Evolutionary conservation across 2,888 invertebrate species (phyloP).

Genomic region (Synergus gifuensis): DNA sequence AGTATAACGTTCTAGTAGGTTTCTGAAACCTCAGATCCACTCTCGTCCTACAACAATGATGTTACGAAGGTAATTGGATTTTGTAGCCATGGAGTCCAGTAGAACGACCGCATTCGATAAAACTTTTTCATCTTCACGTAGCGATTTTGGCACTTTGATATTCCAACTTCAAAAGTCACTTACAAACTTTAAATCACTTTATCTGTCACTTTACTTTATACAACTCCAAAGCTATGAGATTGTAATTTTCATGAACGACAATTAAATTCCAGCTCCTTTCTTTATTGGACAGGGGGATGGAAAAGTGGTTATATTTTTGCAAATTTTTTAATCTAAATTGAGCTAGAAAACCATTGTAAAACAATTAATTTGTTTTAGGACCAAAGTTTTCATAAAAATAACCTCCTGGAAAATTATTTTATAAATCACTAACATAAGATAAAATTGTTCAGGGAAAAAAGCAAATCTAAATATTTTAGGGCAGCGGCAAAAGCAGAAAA

Average conservation of each 20-base stretch:
- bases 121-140: conserved; percentile 62
- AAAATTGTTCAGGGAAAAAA: neutral
- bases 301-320: too few species aligned
- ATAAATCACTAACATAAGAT: too few species aligned
- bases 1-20: conserved; percentile 48
- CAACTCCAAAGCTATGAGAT: neutral
- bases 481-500: neutral
- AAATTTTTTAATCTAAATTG: too few species aligned
- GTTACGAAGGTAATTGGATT: conserved; percentile 68
- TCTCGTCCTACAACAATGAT: conserved; percentile 54
- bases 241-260: too few species aligned
- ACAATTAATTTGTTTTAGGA: too few species aligned
- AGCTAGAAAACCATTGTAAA: too few species aligned
- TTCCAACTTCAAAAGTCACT: conserved; percentile 37
- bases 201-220: neutral
- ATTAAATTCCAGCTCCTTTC: too few species aligned
- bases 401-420: neutral
- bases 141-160: conserved; percentile 48
- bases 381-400: neutral
- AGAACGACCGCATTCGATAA: conserved; percentile 65
- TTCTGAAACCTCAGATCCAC: conserved; percentile 41
- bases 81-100: conserved; percentile 56
- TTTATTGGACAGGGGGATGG: too few species aligned
- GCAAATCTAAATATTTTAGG: neutral
- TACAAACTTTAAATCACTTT: neutral